Evolutionary conservation across 2,113 vertebrate species (phyloP), one percentile per base, ranked within the genome.

Genomic region (Dermatemys mawii): DNA sequence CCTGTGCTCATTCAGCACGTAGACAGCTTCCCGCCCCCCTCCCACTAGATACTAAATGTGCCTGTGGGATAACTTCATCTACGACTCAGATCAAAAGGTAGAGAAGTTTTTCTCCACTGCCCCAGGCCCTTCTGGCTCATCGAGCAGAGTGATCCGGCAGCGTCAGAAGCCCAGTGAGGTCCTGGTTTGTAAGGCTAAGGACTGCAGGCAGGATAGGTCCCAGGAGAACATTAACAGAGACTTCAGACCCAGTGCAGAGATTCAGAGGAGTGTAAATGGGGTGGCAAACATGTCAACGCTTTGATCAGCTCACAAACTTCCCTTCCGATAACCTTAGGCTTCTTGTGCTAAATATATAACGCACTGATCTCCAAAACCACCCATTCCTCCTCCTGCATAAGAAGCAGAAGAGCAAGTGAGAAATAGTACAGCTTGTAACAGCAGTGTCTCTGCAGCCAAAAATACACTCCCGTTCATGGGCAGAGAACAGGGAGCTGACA

Each of bases 321-420:
- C 53, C 87, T 96, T 92, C 78, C 75, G 84, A 83, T 93, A 89
- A 87, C 95, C 90, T 96, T 96, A 95, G 95, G 84, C 87, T 93
- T 94, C 91, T 60, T 57, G 57, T 89, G 94, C 76, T 97, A 97
- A 98, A 98, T 96, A 96, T 81, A 97, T 50, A 78, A 49, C 38
- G 93, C 88, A 79, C 67, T 92, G 93, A 89, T 95, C 96, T 95
- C 93, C 93, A 96, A 95, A 84, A 95, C 54, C 92, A 83, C 81
- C 73, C 38, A 51, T 88, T 91, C 75, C 93, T 96, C 5, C 81
- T 70, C 92, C 88, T 84, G 94, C 46, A 44, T 83, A 81, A 96
- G 86, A 87, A 86, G 78, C 92, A 41, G 90, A 93, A 86, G 92
- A 53, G 83, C 50, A 0, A 0, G 49, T 78, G 87, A 93, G 96